Evolutionary conservation across 1,140 invertebrate genomes (phyloP).

Genomic region (Bicyclus anynana): DNA sequence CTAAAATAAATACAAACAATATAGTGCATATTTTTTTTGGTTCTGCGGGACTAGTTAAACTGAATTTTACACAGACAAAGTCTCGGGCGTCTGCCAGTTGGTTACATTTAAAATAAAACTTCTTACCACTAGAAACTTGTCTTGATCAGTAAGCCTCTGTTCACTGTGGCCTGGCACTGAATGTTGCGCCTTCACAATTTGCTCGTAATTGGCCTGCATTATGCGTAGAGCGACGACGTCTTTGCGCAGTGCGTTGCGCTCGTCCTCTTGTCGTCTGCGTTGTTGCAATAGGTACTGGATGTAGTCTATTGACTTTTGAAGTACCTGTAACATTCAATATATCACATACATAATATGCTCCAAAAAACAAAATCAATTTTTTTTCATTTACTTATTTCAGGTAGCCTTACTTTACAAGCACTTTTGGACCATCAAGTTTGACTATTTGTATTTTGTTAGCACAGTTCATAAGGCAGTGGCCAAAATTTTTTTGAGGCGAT

Average conservation of each 20-base stretch:
- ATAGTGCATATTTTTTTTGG: too few relatives aligned
- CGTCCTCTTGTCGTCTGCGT: conserved; percentile 95
- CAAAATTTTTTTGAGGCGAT: too few relatives aligned
- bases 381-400: neutral
- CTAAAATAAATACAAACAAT: too few relatives aligned
- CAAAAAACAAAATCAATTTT: too few relatives aligned
- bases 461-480: too few relatives aligned
- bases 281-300: conserved; percentile 94
- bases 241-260: conserved; percentile 94
- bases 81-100: too few relatives aligned
- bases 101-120: too few relatives aligned
- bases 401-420: neutral
- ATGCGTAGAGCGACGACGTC: conserved; percentile 96
- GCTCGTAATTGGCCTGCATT: conserved; percentile 96
- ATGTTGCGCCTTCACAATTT: conserved; percentile 97
- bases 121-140: conserved; percentile 97
- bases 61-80: too few relatives aligned
- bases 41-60: too few relatives aligned
- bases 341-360: too few relatives aligned
- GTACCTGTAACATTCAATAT: conserved; percentile 60
- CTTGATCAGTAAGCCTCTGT: conserved; percentile 93
- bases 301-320: conserved; percentile 95
- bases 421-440: too few relatives aligned
- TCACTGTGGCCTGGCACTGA: conserved; percentile 92
- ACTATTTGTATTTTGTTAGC: too few relatives aligned